Base-by-base conservation (phyloP, 2,113 vertebrate species). In the Oostethus manadensis region DNA sequence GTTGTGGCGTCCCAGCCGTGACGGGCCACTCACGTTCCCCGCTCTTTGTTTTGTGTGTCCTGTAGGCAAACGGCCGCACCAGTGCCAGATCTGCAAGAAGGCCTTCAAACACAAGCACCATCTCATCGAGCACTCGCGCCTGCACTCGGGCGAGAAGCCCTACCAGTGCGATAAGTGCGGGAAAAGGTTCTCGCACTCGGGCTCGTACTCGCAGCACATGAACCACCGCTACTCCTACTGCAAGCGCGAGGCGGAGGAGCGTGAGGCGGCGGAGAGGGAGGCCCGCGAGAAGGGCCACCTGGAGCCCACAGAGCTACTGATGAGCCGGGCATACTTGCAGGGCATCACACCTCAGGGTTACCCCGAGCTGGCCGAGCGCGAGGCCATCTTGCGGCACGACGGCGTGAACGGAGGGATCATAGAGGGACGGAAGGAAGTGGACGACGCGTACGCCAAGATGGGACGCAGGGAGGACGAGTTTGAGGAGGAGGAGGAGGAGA, bases 71-170 rank as follows among this genome's bases (percentile, higher is more conserved):
- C 92, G 96, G 88, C 97, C 97, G 50, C 97, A 99, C 84, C 97
- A 99, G 88, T 99, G 97, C 89, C 95, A 98, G 90, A 98, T 99
- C 87, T 99, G 97, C 92, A 99, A 99, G 93, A 99, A 99, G 84
- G 97, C 97, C 23, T 99, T 99, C 72, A 99, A 99, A 93, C 97
- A 99, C 93, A 99, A 99, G 88, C 97, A 99, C 77, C 97, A 99
- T 89, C 92, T 99, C 84, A 99, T 99, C 21, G 97, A 99, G 87
- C 96, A 99, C 90, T 98, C 95, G 42, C 83, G 97, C 54, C 91
- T 99, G 80, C 97, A 99, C 92, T 99, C 97, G 6, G 97, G 97
- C 56, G 97, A 99, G 88, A 99, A 99, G 79, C 97, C 97, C 23
- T 99, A 99, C 77, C 97, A 98, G 92, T 99, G 97, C 43, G 97